phyloP scores from a whole-genome alignment of 2,888 invertebrate genomes.

The Augiades crinisus region DNA sequence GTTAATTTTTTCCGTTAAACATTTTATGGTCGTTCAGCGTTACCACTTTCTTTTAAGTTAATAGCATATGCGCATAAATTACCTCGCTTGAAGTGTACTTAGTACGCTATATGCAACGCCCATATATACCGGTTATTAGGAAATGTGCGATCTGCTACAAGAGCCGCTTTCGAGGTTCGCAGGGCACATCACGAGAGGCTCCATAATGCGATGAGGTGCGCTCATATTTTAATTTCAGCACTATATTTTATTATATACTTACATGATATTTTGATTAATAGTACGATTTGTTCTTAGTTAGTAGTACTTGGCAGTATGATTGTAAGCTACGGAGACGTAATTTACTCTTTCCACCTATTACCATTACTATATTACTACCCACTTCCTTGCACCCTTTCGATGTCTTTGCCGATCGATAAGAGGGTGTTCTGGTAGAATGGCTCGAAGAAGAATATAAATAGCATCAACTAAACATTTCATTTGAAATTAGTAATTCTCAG shows the following conservation, averaged over 20 bases:
- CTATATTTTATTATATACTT: background rate
- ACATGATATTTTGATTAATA: too few relatives aligned
- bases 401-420: too few relatives aligned
- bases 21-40: slow-evolving; percentile 32
- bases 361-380: too few relatives aligned
- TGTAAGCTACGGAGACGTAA: too few relatives aligned
- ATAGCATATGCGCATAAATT: slow-evolving; percentile 66
- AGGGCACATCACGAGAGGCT: background rate
- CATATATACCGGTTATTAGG: slow-evolving; percentile 19
- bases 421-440: too few relatives aligned
- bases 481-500: too few relatives aligned
- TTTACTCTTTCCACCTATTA: background rate
- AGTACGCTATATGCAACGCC: slow-evolving; percentile 54
- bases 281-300: too few relatives aligned
- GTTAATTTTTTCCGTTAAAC: slow-evolving; percentile 22
- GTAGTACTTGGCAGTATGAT: too few relatives aligned
- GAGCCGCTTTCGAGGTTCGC: background rate
- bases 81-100: slow-evolving; percentile 50
- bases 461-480: too few relatives aligned
- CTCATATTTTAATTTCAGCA: background rate
- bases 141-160: slow-evolving; percentile 16
- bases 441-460: too few relatives aligned
- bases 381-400: too few relatives aligned
- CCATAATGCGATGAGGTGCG: slow-evolving; percentile 16
- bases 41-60: slow-evolving; percentile 53